A percentile compares a stretch with the other conserved stretches of the same genome.
Evolutionary conservation across 1,140 invertebrate genomes (phyloP).

Genomic region (Drosophila pseudoananassae): DNA sequence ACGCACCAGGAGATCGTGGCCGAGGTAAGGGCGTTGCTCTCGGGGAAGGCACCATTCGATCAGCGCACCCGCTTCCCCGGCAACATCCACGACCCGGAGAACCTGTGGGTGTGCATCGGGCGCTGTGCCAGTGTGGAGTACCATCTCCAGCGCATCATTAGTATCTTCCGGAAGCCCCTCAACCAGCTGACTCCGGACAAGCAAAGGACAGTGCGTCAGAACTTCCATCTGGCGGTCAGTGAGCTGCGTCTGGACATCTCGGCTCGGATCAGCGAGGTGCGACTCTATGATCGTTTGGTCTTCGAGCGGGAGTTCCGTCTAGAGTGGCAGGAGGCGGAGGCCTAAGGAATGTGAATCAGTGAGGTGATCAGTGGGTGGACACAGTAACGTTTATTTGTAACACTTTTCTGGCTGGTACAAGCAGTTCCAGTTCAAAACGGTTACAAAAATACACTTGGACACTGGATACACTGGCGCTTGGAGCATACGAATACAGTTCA

Average conservation of each 20-base stretch:
- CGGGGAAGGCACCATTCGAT: constrained; percentile 67
- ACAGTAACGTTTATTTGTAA: constrained; percentile 70
- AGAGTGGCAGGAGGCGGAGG: constrained; percentile 69
- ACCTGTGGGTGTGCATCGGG: constrained; percentile 78
- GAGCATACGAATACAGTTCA: constrained; percentile 10
- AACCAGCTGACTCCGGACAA: constrained; percentile 73
- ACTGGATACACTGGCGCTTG: constrained; percentile 21
- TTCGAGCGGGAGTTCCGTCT: constrained; percentile 79
- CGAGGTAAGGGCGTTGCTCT: constrained; percentile 64
- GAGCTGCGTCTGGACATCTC: constrained; percentile 80
- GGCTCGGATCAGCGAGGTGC: constrained; percentile 73
- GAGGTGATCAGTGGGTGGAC: constrained; percentile 30
- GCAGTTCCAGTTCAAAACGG: constrained; percentile 17
- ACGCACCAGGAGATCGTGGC: constrained; percentile 72
- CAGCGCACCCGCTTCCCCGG: constrained; percentile 72
- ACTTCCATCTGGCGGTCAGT: constrained; percentile 75
- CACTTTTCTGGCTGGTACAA: constrained; percentile 25
- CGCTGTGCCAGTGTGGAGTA: constrained; percentile 78
- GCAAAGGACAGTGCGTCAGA: constrained; percentile 72
- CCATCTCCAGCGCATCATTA: constrained; percentile 75
- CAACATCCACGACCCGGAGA: constrained; percentile 79
- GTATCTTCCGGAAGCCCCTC: constrained; percentile 70
- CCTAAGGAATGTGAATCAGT: constrained; percentile 20
- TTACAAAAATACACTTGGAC: constrained; percentile 71
- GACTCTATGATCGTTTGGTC: constrained; percentile 72